A percentile compares a stretch with the other conserved stretches of the same genome.
Evolutionary conservation across 1,140 invertebrate genomes (phyloP).

Genomic region (Palaemon carinicauda): DNA sequence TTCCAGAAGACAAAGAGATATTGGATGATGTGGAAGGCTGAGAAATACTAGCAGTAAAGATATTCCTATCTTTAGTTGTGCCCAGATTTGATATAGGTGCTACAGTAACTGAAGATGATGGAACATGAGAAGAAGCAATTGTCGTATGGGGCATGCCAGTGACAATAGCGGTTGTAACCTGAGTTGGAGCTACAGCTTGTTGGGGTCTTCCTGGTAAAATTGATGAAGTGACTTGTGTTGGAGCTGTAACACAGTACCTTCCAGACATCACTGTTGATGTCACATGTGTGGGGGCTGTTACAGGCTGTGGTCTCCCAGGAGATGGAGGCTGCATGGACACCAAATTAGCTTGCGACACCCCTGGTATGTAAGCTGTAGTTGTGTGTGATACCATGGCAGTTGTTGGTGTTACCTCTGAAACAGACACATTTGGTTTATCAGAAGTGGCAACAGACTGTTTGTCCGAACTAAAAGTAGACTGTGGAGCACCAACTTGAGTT

Average conservation of each 20-base stretch:
- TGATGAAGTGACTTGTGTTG: neutral
- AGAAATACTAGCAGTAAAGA: too few species aligned
- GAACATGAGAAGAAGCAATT: neutral
- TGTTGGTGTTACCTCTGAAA: conserved; percentile 15
- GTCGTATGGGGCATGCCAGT: conserved; percentile 22
- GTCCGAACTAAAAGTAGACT: neutral
- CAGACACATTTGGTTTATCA: conserved; percentile 24
- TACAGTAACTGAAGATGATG: conserved; percentile 13
- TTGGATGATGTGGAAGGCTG: too few species aligned
- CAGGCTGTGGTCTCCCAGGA: neutral
- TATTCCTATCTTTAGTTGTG: neutral
- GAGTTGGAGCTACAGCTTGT: conserved; percentile 13
- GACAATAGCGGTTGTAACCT: conserved; percentile 20
- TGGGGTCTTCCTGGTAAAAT: neutral
- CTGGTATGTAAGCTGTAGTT: conserved; percentile 10
- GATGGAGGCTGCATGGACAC: neutral
- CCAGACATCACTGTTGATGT: conserved; percentile 14
- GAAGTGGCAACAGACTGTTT: neutral
- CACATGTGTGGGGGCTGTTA: neutral
- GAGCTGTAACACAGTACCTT: neutral
- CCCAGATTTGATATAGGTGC: neutral
- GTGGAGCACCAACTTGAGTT: conserved; percentile 4
- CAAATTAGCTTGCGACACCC: neutral
- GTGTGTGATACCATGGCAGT: neutral
- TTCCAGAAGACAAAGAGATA: too few species aligned